Base-by-base conservation (phyloP, 2,888 invertebrate genomes). In the Nasonia oneida region DNA sequence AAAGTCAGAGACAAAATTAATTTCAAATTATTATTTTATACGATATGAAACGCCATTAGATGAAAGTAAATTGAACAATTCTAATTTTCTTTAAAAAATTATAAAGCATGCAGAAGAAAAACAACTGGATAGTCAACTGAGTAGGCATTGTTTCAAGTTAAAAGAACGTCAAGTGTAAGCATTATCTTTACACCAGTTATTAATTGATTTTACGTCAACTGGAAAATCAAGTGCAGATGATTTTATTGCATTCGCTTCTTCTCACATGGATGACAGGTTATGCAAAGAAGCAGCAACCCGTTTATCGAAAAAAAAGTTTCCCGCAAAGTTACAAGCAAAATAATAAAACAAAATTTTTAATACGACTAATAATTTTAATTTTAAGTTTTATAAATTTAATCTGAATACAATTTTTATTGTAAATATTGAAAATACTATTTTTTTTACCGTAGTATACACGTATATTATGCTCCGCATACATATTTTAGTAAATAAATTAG, bases 101-200 rank as follows among this genome's bases (percentile, higher is more conserved):
- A 15, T 74, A 12, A 14, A n/a, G 14, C 14, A 74, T 37, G 61
- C 42, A 23, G 10, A 82, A 82, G 42, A 42, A 53, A 14, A 23
- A 57, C 61, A 82, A 75, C n/a, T 82, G n/a, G 82, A 61, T 78
- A 23, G 64, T 29, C 64, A 64, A 64, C n/a, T 64, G 23, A 64
- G 23, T 23, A 64, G 29, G 47, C 64, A 83, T 47, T 23, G n/a
- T 23, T 61, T 75, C 23, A 37, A 57, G 42, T n/a, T 71, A 12
- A 76, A 61, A 53, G 15, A 12, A 10, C 33, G 57, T n/a, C 23
- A 64, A n/a, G 18, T 64, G 10, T 64, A 4, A 23, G 3, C 15
- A 6, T 64, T 64, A 64, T 76, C 76, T 18, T 29, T 81, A 67
- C 61, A 81, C 39, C 70, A 74, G 57, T 61, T 73, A 37, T 33